Conservation (phyloP, 2,888 invertebrate species). For the Myopa tessellatipennis region DNA sequence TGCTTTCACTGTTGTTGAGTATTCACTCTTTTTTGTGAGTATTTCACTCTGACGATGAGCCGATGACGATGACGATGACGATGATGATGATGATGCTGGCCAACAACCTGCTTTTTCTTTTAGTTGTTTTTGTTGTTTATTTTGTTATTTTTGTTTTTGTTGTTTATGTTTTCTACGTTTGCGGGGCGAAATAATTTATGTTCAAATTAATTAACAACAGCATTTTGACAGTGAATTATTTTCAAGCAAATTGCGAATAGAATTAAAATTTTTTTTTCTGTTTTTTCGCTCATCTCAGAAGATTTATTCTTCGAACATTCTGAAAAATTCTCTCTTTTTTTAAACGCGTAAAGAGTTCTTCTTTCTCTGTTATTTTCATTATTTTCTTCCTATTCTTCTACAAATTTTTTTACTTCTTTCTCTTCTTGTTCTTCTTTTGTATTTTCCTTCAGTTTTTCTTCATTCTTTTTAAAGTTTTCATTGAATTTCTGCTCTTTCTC, state of each 20-base stretch:
- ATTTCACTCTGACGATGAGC: not conserved
- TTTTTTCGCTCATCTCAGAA: not conserved
- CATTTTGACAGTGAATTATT: conserved; percentile 15
- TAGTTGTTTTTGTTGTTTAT: too few relatives aligned
- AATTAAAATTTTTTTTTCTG: not conserved
- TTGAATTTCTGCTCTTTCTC: not conserved
- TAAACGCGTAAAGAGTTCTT: not conserved
- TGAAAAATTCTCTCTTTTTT: too few relatives aligned
- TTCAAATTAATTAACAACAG: conserved; percentile 18
- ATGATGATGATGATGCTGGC: not conserved
- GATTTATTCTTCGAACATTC: too few relatives aligned
- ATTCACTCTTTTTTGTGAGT: not conserved
- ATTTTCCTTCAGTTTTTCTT: not conserved
- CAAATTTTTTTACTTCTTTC: too few relatives aligned
- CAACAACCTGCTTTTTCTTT: not conserved
- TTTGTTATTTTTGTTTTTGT: not conserved
- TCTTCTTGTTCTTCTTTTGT: not conserved
- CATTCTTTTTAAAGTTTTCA: too few relatives aligned
- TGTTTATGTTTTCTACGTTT: not conserved
- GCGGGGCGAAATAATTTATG: conserved; percentile 13
- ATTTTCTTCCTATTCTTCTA: not conserved
- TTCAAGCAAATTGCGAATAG: not conserved
- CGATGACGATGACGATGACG: not conserved
- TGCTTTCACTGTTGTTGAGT: not conserved
- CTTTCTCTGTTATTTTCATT: not conserved